These are phyloP conservation scores for Acheta domesticus DNA, from an alignment of 2,888 invertebrate species.

Conservation along the genomic window DNA sequence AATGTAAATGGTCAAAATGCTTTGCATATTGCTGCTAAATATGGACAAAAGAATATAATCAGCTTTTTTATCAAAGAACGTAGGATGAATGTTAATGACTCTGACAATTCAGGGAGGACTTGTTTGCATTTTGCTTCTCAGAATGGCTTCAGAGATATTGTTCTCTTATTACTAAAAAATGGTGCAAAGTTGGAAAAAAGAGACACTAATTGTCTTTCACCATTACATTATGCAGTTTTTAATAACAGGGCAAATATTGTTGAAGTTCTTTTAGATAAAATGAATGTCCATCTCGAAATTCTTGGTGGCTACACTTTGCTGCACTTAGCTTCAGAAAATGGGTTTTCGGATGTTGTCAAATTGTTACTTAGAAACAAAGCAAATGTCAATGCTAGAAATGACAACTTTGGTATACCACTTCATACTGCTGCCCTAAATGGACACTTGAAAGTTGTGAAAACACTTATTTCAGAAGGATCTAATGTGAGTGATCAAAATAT, in stretches of 20 bases:
- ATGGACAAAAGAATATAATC: no score
- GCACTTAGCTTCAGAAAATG: slow-evolving; percentile 33
- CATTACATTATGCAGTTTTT: slow-evolving; percentile 18
- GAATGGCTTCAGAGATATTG: slow-evolving; percentile 2
- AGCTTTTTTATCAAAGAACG: not conserved
- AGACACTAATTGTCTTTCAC: not conserved
- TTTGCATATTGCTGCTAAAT: no score
- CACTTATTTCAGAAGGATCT: slow-evolving; percentile 32
- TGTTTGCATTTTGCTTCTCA: slow-evolving; percentile 20
- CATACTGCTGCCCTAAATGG: slow-evolving; percentile 34
- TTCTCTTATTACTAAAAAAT: slow-evolving; percentile 5
- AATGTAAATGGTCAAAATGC: no score
- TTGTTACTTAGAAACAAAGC: slow-evolving; percentile 35
- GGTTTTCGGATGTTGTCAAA: slow-evolving; percentile 35
- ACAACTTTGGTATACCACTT: slow-evolving; percentile 34
- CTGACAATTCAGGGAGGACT: not conserved
- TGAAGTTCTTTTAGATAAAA: not conserved
- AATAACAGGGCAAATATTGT: not conserved
- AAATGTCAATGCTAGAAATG: slow-evolving; percentile 28
- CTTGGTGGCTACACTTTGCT: slow-evolving; percentile 29
- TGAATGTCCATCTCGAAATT: not conserved
- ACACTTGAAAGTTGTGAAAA: slow-evolving; percentile 27
- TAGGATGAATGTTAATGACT: not conserved
- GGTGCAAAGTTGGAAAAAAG: not conserved
- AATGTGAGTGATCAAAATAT: slow-evolving; percentile 34